Base-by-base conservation (phyloP, 2,113 vertebrate genomes). In the Brachionichthys hirsutus region DNA sequence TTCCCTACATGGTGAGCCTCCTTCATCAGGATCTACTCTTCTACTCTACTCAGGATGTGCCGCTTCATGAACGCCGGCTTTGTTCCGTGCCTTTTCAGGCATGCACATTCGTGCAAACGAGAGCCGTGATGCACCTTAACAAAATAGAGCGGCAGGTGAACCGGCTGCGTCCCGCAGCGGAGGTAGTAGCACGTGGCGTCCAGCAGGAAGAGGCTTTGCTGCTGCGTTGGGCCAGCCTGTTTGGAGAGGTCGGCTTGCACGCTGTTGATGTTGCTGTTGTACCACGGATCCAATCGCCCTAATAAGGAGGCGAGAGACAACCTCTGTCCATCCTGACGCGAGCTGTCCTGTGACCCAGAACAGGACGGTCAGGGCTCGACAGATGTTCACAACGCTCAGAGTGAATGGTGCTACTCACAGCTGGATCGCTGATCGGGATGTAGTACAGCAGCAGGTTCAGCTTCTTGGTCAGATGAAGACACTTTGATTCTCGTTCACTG, bases 181-280 rank as follows among this genome's bases (percentile, higher is more conserved):
- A 93, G 80, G 9, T 96, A 95, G 84, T 95, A 96, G 1, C 92
- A 89, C 17, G 94, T 91, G 50, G 92, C 91, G 2, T 97, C 94
- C 2, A 92, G 73, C 49, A 95, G 89, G 86, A 94, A 95, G 16
- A 84, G 87, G 60, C 92, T 91, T 1, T 91, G 86, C 1, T 89
- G 70, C 1, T n/a, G n/a, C 2, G 24, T 30, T 30, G 4, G 24
- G 24, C 24, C 70, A 2, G 92, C 91, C 80, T 94, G 87, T 82
- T 92, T 94, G 55, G 92, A 90, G 72, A 96, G 93, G 67, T 91
- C 69, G 2, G 91, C 73, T 56, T 91, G 86, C 66, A 96, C 88
- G 0, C 87, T 90, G 81, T 89, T 94, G 82, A 97, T 85, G 50
- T 93, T 95, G 83, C 84, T 92, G 73, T 94, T 76, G 0, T 95